Evolutionary conservation across 2,113 vertebrate genomes (phyloP).

Genomic region (Globicephala melas): DNA sequence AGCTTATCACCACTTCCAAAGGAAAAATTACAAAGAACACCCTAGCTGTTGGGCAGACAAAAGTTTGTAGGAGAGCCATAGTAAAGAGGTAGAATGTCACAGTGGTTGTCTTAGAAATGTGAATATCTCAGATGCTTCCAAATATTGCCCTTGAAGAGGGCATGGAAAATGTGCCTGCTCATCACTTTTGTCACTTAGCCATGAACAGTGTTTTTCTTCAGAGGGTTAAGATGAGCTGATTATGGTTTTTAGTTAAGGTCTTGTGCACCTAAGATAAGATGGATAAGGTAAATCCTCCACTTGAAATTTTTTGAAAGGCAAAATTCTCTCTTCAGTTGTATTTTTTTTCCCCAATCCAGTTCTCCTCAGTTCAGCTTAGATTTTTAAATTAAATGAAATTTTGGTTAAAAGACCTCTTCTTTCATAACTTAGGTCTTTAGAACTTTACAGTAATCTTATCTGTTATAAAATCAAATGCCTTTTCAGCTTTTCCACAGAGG

Average conservation of each 20-base stretch:
- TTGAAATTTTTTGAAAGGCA: constrained; percentile 22
- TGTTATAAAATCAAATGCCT: neutral
- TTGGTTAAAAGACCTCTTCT: neutral
- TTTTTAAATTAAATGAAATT: constrained; percentile 9
- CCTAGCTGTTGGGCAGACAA: neutral
- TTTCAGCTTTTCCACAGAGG: neutral
- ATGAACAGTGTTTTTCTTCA: neutral
- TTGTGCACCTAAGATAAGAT: neutral
- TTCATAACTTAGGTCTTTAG: neutral
- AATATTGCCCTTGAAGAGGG: neutral
- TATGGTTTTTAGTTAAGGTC: neutral
- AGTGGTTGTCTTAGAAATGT: neutral
- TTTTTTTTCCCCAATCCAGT: neutral
- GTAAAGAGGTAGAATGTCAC: neutral
- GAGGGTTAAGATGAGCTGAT: neutral
- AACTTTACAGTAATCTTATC: no score
- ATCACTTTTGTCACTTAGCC: neutral
- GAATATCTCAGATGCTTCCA: neutral
- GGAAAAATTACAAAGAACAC: neutral
- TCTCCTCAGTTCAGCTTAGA: neutral
- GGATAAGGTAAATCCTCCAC: neutral
- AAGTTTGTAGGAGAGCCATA: neutral
- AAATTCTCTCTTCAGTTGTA: neutral
- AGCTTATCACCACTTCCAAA: neutral
- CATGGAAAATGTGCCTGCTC: neutral